These are phyloP conservation scores for Nasonia giraulti DNA, from an alignment of 1,140 invertebrate species.

Conservation along the genomic window DNA sequence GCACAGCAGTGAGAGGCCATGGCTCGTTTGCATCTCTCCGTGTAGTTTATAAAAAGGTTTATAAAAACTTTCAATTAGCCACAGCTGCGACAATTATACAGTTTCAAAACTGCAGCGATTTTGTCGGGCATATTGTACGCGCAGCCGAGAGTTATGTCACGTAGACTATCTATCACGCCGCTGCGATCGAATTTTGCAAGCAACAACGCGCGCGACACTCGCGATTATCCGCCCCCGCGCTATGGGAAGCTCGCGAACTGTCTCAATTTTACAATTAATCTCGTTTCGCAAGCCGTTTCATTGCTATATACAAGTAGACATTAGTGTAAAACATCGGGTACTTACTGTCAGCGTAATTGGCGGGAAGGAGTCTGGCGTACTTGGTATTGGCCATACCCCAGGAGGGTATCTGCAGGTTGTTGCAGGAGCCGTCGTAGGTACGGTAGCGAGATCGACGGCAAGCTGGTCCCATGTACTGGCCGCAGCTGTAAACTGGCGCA, in stretches of 20 bases:
- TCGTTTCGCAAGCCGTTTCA: constrained; percentile 1
- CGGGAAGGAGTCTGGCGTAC: constrained; percentile 85
- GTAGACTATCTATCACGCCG: no score
- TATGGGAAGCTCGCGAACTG: constrained; percentile 18
- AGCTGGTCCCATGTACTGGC: neutral
- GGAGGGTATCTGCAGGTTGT: constrained; percentile 83
- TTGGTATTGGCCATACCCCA: constrained; percentile 85
- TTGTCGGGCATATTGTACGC: no score
- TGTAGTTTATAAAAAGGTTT: no score
- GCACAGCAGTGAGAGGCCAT: no score
- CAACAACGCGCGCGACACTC: neutral
- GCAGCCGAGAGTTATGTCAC: no score
- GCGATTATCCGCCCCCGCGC: neutral
- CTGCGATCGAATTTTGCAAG: constrained; percentile 10
- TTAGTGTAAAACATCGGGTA: constrained; percentile 1
- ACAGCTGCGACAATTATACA: no score
- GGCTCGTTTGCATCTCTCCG: no score
- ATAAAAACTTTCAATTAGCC: neutral
- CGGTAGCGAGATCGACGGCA: constrained; percentile 78
- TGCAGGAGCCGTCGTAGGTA: constrained; percentile 89
- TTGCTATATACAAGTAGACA: neutral
- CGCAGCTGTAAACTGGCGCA: constrained; percentile 51
- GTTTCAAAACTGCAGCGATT: no score
- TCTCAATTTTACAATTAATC: constrained; percentile 22
- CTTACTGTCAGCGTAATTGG: constrained; percentile 88